Base-by-base conservation (phyloP, 2,113 vertebrate genomes). In the Emydura subglobosa region DNA sequence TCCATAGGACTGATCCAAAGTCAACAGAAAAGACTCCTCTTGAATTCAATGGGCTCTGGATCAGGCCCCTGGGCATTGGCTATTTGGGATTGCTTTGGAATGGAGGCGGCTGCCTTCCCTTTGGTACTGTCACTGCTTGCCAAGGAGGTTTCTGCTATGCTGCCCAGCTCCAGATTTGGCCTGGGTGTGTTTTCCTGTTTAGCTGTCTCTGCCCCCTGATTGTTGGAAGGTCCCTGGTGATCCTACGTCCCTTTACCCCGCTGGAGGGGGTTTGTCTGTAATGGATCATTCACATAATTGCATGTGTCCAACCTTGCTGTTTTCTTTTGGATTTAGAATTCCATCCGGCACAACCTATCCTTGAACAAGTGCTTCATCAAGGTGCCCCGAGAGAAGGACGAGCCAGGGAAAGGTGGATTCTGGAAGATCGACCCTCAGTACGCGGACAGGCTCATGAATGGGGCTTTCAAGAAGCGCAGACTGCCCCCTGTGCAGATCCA, bases 281-380 rank as follows among this genome's bases (percentile, higher is more conserved):
- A 65, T 42, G 44, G 53, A 44, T 61, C 80, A 42, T 0, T 0
- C 0, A 0, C 87, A 51, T 85, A 44, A 55, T 80, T 44, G 29
- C 10, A 21, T 47, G 27, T 4, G 4, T 10, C 96, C 83, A 97
- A 16, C 82, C 89, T 92, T 57, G n/a, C 6, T 39, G 65, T 91
- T 83, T 93, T 88, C 85, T 95, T 80, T 94, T 74, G 54, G 10
- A 94, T 90, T 39, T 97, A 99, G 99, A 99, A 99, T 92, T 99
- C 99, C 79, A 99, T 99, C 96, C 98, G 99, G 81, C 99, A 99
- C 98, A 99, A 99, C 97, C 98, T 99, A 87, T 99, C 99, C 1
- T 97, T 99, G 97, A 99, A 99, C 98, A 99, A 99, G 97, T 99
- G 99, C 97, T 99, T 99, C 98, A 99, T 99, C 98, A 99, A 99